These are phyloP conservation scores for Lepidurus couesii DNA, from an alignment of 1,140 invertebrate species.

Conservation along the genomic window DNA sequence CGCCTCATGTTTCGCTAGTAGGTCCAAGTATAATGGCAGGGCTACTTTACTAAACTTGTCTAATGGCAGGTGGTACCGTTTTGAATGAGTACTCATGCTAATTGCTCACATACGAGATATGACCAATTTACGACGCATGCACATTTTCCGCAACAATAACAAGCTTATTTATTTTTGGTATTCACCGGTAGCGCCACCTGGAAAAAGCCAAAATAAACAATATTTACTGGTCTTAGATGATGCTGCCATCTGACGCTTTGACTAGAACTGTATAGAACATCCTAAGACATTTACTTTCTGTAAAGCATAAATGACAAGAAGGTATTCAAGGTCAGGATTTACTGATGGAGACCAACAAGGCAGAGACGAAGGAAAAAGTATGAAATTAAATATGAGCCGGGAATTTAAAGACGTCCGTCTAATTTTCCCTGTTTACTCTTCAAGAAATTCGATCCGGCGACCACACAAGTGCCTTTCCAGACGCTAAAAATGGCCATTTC, in stretches of 20 bases:
- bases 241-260: too few relatives aligned
- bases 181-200: too few relatives aligned
- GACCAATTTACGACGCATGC: not conserved
- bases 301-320: too few relatives aligned
- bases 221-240: too few relatives aligned
- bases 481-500: slow-evolving; percentile 1
- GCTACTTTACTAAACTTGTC: slow-evolving; percentile 33
- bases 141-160: too few relatives aligned
- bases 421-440: not conserved
- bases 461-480: not conserved
- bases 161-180: too few relatives aligned
- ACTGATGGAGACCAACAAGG: too few relatives aligned
- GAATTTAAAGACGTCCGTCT: not conserved
- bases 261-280: too few relatives aligned
- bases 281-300: too few relatives aligned
- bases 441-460: not conserved
- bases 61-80: slow-evolving; percentile 30
- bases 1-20: slow-evolving; percentile 27
- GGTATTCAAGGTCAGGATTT: too few relatives aligned
- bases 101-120: not conserved
- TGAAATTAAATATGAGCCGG: not conserved
- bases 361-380: not conserved
- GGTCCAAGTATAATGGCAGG: slow-evolving; percentile 31
- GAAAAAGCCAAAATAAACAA: too few relatives aligned
- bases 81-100: slow-evolving; percentile 25